phyloP scores from a whole-genome alignment of 64 coral and sea anemone genomes.

The Actinia equina region DNA sequence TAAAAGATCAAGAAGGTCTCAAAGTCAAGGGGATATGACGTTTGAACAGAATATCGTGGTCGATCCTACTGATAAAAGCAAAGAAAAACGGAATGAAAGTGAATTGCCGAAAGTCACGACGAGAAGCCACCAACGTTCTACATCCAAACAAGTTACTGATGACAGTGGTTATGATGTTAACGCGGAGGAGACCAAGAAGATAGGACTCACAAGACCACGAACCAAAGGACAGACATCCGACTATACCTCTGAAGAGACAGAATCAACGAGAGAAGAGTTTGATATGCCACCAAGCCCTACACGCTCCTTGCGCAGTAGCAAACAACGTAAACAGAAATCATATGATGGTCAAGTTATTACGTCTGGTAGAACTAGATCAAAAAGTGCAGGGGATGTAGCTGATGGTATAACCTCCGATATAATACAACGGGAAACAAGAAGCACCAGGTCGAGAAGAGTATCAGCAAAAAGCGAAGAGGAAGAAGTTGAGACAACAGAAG shows the following conservation, averaged over 20 bases:
- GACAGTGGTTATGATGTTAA: neutral
- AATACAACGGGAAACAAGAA: neutral
- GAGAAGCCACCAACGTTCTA: neutral
- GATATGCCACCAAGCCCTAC: neutral
- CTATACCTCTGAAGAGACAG: neutral
- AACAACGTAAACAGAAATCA: neutral
- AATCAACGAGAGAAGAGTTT: neutral
- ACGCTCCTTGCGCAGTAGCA: neutral
- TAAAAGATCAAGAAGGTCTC: neutral
- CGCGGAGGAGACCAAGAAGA: neutral
- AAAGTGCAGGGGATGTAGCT: neutral
- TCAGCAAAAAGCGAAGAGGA: neutral
- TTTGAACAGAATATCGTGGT: neutral
- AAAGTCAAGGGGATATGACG: neutral
- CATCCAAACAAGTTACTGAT: neutral
- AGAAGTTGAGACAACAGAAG: neutral
- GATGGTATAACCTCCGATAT: neutral
- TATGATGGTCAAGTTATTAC: neutral
- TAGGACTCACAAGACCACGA: conserved; percentile 10
- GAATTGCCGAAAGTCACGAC: neutral
- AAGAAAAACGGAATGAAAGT: neutral
- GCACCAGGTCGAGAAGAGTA: neutral
- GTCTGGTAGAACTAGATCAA: neutral
- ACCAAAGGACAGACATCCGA: conserved; percentile 20
- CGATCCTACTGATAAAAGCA: neutral